These are phyloP conservation scores for Thera obeliscata DNA, from an alignment of 2,888 invertebrate genomes.

Conservation along the genomic window DNA sequence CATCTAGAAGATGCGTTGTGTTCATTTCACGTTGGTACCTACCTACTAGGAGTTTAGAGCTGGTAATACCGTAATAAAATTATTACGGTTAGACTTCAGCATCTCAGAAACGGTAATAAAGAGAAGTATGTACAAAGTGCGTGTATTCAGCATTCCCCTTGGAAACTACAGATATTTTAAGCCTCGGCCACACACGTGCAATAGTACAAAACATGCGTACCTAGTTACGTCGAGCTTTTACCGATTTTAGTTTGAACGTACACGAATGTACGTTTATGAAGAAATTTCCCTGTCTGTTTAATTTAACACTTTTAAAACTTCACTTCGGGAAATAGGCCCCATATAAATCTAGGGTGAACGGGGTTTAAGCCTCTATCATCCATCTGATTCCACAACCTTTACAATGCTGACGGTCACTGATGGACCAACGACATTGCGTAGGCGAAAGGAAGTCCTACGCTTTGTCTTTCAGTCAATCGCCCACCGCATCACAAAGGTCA, in stretches of 20 bases:
- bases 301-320: no score
- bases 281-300: no score
- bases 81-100: slow-evolving; percentile 30
- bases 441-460: background rate
- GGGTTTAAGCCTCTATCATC: no score
- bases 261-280: no score
- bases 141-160: slow-evolving; percentile 60
- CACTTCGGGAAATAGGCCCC: no score
- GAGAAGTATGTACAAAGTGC: slow-evolving; percentile 57
- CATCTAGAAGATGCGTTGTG: no score
- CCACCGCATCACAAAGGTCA: background rate
- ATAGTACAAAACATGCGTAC: background rate
- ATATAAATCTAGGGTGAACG: no score
- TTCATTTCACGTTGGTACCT: background rate
- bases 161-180: slow-evolving; percentile 18
- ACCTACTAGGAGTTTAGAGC: slow-evolving; percentile 18
- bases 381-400: background rate
- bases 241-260: no score
- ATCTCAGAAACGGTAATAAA: slow-evolving; percentile 42
- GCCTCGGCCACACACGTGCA: slow-evolving; percentile 11
- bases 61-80: slow-evolving; percentile 33
- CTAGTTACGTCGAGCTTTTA: no score
- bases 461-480: background rate
- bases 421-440: background rate
- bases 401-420: background rate